Base-by-base conservation (phyloP, 2,888 invertebrate species). In the Trypoxylon attenuatum region DNA sequence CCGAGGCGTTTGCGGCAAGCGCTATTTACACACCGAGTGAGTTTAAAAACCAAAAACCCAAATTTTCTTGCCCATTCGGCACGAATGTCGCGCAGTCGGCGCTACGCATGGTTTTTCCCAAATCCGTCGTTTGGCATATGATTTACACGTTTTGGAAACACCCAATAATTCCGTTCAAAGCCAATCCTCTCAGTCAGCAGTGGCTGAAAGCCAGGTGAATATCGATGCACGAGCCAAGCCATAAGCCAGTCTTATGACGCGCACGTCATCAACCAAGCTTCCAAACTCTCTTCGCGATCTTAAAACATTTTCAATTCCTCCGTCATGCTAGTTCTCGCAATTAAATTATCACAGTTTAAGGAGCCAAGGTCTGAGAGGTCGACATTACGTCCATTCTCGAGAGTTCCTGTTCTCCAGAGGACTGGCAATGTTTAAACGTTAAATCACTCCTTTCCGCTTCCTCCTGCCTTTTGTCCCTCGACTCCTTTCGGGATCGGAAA, bases 401-500 rank as follows among this genome's bases (percentile, higher is more conserved):
- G 33, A 33, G 33, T 33, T 3, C 33, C 5, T 33, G 33, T 13
- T 13, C 33, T 33, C 33, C n/a, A 33, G 8, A 33, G 33, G 33
- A 27, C 41, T n/a, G 29, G 38, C 47, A 42, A 18, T 52, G 47
- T 62, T 57, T 52, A 58, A 63, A 43, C 58, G 42, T 38, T 58
- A 63, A 58, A 57, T 57, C 42, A 52, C 47, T 57, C 57, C 39
- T 33, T 52, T 42, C 62, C 47, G 52, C 21, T 49, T 38, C 42
- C 38, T 38, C 42, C 38, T 38, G 33, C 23, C 18, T 19, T 38
- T 43, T 53, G 49, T 58, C 58, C 46, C 25, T 38, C 13, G 15
- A 38, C 27, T 43, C 8, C 47, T 29, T 29, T 33, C n/a, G 38
- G 22, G 51, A 49, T 15, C 49, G 23, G 33, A 22, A 22, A 47